phyloP scores from a whole-genome alignment of 1,140 invertebrate genomes.

The Eumeta japonica region DNA sequence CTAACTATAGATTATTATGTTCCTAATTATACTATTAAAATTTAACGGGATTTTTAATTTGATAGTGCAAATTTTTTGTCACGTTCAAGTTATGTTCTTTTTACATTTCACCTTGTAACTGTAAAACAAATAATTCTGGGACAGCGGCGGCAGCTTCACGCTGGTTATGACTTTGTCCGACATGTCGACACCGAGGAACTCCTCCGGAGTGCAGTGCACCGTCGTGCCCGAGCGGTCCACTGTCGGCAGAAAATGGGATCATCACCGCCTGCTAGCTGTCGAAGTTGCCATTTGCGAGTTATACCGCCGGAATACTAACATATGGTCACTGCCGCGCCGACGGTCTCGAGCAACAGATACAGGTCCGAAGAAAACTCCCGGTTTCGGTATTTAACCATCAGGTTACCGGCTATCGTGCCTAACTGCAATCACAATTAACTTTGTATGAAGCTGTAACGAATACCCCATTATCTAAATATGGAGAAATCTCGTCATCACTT shows the following conservation, averaged over 20 bases:
- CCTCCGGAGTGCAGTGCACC: slow-evolving; percentile 40
- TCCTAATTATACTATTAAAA: too few relatives aligned
- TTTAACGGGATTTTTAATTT: too few relatives aligned
- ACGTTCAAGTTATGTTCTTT: not conserved
- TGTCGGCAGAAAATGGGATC: not conserved
- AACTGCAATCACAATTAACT: slow-evolving; percentile 52
- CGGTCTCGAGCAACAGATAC: slow-evolving; percentile 68
- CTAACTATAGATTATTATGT: too few relatives aligned
- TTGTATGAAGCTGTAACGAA: too few relatives aligned
- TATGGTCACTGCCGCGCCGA: slow-evolving; percentile 62
- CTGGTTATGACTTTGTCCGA: slow-evolving; percentile 63
- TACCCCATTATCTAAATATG: too few relatives aligned
- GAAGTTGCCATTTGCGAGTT: too few relatives aligned
- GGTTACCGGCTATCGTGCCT: slow-evolving; percentile 71
- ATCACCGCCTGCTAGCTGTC: not conserved
- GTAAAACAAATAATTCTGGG: slow-evolving; percentile 50
- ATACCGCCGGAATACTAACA: slow-evolving; percentile 65
- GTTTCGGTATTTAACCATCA: slow-evolving; percentile 71
- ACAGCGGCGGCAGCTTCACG: slow-evolving; percentile 56
- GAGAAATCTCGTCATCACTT: slow-evolving; percentile 28
- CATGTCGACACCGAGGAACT: slow-evolving; percentile 65
- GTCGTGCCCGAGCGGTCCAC: not conserved
- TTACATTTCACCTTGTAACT: slow-evolving; percentile 59
- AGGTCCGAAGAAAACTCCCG: slow-evolving; percentile 73
- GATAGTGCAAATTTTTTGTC: too few relatives aligned